Evolutionary conservation across 2,113 vertebrate genomes (phyloP), one percentile per base, ranked within the genome.

Genomic region (Zingel zingel): DNA sequence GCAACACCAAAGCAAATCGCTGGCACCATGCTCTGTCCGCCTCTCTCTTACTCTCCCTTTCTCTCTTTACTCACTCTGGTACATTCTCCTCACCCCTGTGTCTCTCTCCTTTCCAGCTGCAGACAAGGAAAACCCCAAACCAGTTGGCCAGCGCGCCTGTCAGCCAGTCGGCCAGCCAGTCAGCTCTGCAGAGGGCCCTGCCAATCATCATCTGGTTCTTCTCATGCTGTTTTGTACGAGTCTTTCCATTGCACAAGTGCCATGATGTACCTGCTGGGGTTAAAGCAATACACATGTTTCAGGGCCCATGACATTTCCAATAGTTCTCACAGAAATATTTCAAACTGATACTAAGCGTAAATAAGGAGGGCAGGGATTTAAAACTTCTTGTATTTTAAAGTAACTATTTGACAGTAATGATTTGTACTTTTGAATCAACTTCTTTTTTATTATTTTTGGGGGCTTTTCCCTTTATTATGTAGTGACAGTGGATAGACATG

Each of bases 1-100:
- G 92, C 85, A 92, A 86, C 92, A 93, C 89, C 91, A 94, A 91
- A 94, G 84, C 88, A 43, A 94, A 95, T 95, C 36, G 79, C 89
- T 91, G 88, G 90, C 89, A 86, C 63, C 61, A 10, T 1, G 36
- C 39, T 64, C 47, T 59, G 64, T 81, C 74, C 19, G 11, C 75
- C 80, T 75, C 86, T 81, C 66, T 25, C 65, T 25, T 3, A 1
- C 65, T 48, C 63, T 21, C 48, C 16, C 23, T 33, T 50, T 66
- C 47, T 66, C 59, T 51, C 71, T 30, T 67, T 30, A 65, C 30
- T 69, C 50, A 19, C 62, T 21, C 64, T 50, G 1, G 54, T 48
- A 51, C 8, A 64, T 67, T 77, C 72, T 77, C 71, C 53, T 81
- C 62, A 62, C 68, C 78, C 74, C 18, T 15, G 14, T 9, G 57